These are phyloP conservation scores for Smithornis capensis DNA, from an alignment of 2,113 vertebrate species.

Conservation along the genomic window DNA sequence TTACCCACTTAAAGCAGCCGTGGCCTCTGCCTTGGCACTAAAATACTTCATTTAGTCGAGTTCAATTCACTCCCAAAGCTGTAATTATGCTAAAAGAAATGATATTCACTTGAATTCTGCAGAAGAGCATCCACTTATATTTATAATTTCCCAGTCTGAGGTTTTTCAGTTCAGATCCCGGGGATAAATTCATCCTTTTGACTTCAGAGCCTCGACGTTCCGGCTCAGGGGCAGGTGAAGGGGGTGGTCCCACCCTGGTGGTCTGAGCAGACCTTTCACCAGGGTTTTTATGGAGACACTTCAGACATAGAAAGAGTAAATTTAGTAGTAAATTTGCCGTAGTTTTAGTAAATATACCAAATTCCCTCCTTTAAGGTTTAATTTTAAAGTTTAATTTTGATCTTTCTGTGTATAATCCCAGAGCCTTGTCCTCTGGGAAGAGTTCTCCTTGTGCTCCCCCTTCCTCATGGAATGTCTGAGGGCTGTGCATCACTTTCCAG, in stretches of 20 bases:
- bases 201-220: not conserved
- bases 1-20: not conserved
- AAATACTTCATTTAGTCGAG: not conserved
- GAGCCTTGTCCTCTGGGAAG: not conserved
- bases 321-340: not conserved
- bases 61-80: not conserved
- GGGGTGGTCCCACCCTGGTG: not conserved
- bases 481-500: fast-evolving
- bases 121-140: not conserved
- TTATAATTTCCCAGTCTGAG: not conserved
- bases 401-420: not conserved
- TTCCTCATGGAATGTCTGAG: fast-evolving
- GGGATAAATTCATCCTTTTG: not conserved
- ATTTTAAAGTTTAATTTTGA: not conserved
- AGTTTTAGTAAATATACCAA: not conserved
- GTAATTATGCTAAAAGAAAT: not conserved
- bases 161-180: not conserved
- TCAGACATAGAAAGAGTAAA: too few species aligned
- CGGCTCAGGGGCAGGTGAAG: fast-evolving
- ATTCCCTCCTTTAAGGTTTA: not conserved
- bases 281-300: not conserved
- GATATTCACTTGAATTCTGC: not conserved
- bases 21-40: not conserved
- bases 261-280: fast-evolving
- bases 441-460: not conserved